Evolutionary conservation across 2,113 vertebrate species (phyloP).

Genomic region (Mormoops blainvillei): DNA sequence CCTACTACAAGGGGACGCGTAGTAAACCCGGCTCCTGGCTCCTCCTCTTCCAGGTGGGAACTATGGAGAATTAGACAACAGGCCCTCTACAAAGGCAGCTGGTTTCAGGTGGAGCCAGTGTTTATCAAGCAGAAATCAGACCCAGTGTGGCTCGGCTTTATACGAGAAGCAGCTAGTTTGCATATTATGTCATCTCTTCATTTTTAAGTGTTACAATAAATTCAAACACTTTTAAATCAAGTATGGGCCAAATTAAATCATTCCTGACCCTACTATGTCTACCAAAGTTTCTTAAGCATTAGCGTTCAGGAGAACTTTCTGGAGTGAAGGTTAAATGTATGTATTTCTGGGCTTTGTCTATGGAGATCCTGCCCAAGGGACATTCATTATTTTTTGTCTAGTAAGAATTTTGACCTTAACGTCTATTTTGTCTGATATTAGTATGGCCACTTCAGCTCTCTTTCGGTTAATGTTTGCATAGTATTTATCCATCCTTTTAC

Average conservation of each 20-base stretch:
- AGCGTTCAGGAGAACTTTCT: not conserved
- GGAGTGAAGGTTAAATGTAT: not conserved
- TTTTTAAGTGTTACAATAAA: not conserved
- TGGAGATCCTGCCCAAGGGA: not conserved
- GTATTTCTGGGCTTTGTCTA: not conserved
- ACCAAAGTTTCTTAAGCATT: not conserved
- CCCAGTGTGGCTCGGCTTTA: not conserved
- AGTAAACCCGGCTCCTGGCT: not conserved
- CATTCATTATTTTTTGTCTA: not conserved
- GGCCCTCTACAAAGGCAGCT: not conserved
- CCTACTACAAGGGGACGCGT: no score
- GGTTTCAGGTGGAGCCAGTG: no score
- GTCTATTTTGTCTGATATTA: not conserved
- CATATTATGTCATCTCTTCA: not conserved
- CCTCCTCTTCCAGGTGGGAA: not conserved
- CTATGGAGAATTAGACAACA: not conserved
- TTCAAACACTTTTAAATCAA: not conserved
- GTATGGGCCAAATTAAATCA: not conserved
- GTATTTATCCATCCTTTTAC: not conserved
- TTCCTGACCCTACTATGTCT: not conserved
- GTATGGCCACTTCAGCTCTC: not conserved
- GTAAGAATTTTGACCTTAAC: not conserved
- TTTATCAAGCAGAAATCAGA: not conserved
- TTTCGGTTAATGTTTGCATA: not conserved
- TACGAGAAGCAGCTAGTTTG: not conserved